Base-by-base conservation (phyloP, 2,113 vertebrate genomes). In the Ailuropoda melanoleuca region DNA sequence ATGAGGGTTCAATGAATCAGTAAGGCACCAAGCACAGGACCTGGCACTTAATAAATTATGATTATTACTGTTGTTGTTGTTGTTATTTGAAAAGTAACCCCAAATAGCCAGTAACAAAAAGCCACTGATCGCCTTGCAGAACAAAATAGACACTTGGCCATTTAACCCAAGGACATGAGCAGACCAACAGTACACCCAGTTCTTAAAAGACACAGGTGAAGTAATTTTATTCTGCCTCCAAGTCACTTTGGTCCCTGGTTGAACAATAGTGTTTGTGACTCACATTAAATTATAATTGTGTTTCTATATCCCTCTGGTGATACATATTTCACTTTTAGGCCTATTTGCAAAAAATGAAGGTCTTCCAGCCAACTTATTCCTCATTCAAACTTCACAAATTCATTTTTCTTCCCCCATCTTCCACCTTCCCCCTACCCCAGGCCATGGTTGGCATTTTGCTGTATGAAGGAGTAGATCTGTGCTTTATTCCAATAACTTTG, bases 241-340 rank as follows among this genome's bases (percentile, higher is more conserved):
- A 98, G 90, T 88, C 75, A 66, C 85, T 93, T 82, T 87, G 64
- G 95, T 90, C 88, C 70, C 53, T 94, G 75, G 82, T 82, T 90
- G 88, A 95, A 96, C 39, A 90, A 95, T 84, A 31, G 34, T 77
- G 56, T 43, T 92, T 92, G 53, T 95, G 94, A 97, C 93, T 97
- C 95, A 96, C 29, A 46, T 88, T 82, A 92, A 92, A 94, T 85
- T 95, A 92, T 82, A 82, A 97, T 85, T 92, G 94, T 92, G 80
- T 93, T 96, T 96, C 93, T 88, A 37, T 56, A 74, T 90, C 90
- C 95, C 46, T 95, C 81, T 82, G 64, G 72, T 93, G 90, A 94
- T 90, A 95, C 96, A 97, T 90, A 97, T 77, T 94, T 97, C 92
- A 87, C 83, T 81, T 95, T 93, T 39, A 66, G 85, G 48, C 39